Evolutionary conservation across 2,113 vertebrate species (phyloP).

Genomic region (Centropus bengalensis): DNA sequence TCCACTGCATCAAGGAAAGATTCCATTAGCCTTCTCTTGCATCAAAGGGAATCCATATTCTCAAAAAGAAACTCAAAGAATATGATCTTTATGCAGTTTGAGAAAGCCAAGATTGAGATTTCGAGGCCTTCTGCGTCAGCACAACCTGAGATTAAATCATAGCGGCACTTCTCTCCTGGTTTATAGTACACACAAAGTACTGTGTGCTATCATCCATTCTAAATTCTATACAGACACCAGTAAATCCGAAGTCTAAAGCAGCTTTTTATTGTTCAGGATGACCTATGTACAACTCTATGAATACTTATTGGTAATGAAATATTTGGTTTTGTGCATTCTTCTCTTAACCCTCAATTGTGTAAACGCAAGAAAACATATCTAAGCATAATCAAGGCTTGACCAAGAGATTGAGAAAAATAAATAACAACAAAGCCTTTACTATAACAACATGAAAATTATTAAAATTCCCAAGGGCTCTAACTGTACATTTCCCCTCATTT

Average conservation of each 20-base stretch:
- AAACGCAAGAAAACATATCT: background rate
- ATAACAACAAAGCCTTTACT: background rate
- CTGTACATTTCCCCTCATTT: background rate
- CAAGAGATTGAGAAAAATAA: background rate
- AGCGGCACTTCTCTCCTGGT: background rate
- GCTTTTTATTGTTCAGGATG: background rate
- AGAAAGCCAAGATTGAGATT: background rate
- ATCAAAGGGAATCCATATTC: background rate
- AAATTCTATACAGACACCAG: background rate
- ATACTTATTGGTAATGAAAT: background rate
- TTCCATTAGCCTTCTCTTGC: background rate
- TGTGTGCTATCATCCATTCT: background rate
- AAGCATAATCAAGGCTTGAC: background rate
- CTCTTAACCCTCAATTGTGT: background rate
- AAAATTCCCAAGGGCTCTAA: background rate
- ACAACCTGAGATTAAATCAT: background rate
- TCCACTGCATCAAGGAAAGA: background rate
- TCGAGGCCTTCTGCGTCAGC: background rate
- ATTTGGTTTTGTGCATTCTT: background rate
- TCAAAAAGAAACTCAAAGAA: background rate
- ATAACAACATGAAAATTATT: background rate
- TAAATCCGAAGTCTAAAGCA: background rate
- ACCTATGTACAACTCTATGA: background rate
- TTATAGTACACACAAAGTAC: background rate
- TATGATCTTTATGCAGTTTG: background rate